Percentiles rank a stretch among this genome's conserved stretches.
Conservation (phyloP, 2,888 invertebrate species). For the Panopea generosa region DNA sequence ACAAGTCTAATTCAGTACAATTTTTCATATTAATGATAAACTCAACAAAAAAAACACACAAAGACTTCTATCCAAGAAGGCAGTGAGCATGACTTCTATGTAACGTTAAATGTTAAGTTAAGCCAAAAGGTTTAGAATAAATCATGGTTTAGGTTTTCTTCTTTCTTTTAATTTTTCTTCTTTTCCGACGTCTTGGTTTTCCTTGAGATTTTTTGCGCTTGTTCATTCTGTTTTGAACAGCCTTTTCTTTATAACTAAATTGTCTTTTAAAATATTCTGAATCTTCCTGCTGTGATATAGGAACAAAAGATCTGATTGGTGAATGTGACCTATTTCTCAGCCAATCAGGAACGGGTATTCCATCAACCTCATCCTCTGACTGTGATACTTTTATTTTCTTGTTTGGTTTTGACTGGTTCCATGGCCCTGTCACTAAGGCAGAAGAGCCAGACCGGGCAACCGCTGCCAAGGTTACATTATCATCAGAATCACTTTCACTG, state of each 20-base stretch:
- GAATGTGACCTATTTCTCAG: constrained; percentile 38
- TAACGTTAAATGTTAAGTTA: too few species aligned
- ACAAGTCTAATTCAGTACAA: too few species aligned
- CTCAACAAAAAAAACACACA: too few species aligned
- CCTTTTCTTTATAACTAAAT: constrained; percentile 49
- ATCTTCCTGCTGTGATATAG: constrained; percentile 59
- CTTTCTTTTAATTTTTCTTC: constrained; percentile 39
- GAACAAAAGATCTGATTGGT: constrained; percentile 62
- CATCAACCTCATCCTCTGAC: constrained; percentile 12
- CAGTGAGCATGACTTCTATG: too few species aligned
- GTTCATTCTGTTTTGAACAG: constrained; percentile 38
- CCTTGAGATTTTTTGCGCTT: constrained; percentile 44
- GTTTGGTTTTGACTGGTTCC: constrained; percentile 31
- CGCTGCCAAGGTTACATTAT: constrained; percentile 45
- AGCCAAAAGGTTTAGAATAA: too few species aligned
- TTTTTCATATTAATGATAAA: too few species aligned
- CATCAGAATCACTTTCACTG: constrained; percentile 31
- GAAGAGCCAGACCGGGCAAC: constrained; percentile 42
- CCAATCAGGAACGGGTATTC: constrained; percentile 47
- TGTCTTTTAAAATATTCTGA: constrained; percentile 55
- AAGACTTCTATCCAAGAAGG: too few species aligned
- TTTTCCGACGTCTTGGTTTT: constrained; percentile 25
- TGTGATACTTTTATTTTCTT: constrained; percentile 24
- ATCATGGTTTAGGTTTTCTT: constrained; percentile 15
- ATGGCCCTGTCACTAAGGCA: constrained; percentile 58